Percentiles rank a stretch among this genome's conserved stretches.
Evolutionary conservation across 2,888 invertebrate genomes (phyloP).

Genomic region (Tiliacea citrago): DNA sequence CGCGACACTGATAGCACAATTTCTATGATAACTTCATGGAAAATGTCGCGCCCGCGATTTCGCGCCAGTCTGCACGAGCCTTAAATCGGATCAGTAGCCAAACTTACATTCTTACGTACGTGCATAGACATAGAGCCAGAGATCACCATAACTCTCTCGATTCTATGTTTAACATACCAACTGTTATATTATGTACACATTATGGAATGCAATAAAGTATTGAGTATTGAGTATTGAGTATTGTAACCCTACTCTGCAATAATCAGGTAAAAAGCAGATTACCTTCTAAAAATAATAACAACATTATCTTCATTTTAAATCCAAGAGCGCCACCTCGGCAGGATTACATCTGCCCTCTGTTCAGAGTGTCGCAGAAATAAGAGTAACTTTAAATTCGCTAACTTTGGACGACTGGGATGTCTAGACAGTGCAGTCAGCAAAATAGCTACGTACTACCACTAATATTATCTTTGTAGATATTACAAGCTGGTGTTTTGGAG

Average conservation of each 20-base stretch:
- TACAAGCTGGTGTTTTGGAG: slow-evolving; percentile 4
- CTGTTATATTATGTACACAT: too few relatives aligned
- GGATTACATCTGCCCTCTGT: slow-evolving; percentile 30
- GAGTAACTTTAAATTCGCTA: slow-evolving; percentile 58
- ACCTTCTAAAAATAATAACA: slow-evolving; percentile 17
- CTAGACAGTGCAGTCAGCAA: slow-evolving; percentile 50
- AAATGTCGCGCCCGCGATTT: too few relatives aligned
- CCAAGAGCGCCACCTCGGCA: slow-evolving; percentile 26
- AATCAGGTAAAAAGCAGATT: slow-evolving; percentile 8
- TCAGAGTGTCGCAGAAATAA: slow-evolving; percentile 27
- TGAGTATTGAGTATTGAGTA: too few relatives aligned
- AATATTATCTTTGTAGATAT: slow-evolving; percentile 19
- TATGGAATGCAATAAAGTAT: too few relatives aligned
- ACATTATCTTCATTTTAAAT: slow-evolving; percentile 24
- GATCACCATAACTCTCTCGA: too few relatives aligned
- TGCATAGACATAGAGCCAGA: not conserved
- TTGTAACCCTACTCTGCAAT: not conserved
- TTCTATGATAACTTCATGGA: too few relatives aligned
- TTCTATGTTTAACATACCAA: too few relatives aligned
- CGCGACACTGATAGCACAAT: too few relatives aligned
- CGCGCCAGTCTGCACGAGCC: too few relatives aligned
- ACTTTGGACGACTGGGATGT: slow-evolving; percentile 54
- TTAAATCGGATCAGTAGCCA: too few relatives aligned
- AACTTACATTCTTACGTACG: too few relatives aligned
- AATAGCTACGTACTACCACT: slow-evolving; percentile 5